Percentiles rank a stretch among this genome's conserved stretches.
phyloP scores from a whole-genome alignment of 2,113 vertebrate species.

The Odocoileus hemionus region DNA sequence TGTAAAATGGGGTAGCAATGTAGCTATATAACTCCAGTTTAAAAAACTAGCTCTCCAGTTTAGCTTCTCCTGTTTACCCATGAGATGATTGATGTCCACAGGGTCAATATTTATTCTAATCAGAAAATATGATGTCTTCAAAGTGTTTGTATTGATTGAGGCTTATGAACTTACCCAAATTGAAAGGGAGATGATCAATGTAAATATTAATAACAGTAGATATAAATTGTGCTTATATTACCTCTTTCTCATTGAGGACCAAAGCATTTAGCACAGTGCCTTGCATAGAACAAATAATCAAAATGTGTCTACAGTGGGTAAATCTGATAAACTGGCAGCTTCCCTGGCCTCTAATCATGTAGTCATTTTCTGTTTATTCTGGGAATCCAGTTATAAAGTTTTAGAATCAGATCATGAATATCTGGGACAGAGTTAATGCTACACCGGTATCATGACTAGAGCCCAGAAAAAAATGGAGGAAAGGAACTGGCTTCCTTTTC shows the following conservation, averaged over 20 bases:
- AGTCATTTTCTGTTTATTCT: not conserved
- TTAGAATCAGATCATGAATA: not conserved
- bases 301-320: not conserved
- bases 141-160: not conserved
- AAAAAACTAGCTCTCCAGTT: not conserved
- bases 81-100: not conserved
- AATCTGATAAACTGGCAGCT: not conserved
- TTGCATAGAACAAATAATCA: not conserved
- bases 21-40: not conserved
- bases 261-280: not conserved
- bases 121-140: not conserved
- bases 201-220: not conserved
- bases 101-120: constrained; percentile 24
- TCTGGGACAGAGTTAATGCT: not conserved
- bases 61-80: not conserved
- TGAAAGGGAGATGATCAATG: not conserved
- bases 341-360: not conserved
- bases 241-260: not conserved
- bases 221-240: not conserved
- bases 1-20: constrained; percentile 69
- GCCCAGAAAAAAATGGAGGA: not conserved
- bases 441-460: not conserved
- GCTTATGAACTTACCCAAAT: not conserved
- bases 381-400: not conserved
- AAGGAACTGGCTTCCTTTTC: not conserved